Base-by-base conservation (phyloP, 1,140 invertebrate species). In the Steinernema khuongi region DNA sequence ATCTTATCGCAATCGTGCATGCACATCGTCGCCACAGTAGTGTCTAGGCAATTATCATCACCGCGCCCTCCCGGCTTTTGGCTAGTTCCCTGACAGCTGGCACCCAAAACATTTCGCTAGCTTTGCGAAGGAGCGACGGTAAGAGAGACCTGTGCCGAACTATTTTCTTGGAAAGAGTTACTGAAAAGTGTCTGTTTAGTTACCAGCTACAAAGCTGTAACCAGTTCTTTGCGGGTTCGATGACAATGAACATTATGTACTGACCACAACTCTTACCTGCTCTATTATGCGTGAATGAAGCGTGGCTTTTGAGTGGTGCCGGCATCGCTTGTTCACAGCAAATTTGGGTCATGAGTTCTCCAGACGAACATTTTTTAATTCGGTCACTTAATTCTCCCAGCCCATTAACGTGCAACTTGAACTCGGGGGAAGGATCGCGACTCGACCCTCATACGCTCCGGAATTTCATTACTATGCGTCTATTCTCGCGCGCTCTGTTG, bases 321-420 rank as follows among this genome's bases (percentile, higher is more conserved):
- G 36, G n/a, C 7, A 7, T 41, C 7, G 36, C 7, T 41, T 41
- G 50, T 60, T 60, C 50, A 22, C 50, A 60, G 14, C 50, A 60
- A 60, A 60, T 60, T 26, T 2, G 26, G 50, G 50, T 60, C 50
- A 60, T 2, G 36, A 11, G 7, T n/a, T 41, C 36, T 7, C 36
- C 36, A n/a, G 7, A 11, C 7, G 36, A 14, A n/a, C 50, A 22
- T 60, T 60, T 60, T 60, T 60, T 60, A 60, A 60, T 60, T 60
- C 50, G 50, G 50, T 60, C 50, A 60, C 50, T 60, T 60, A 14
- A 60, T 60, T 60, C 50, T 60, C 50, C 50, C 50, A 60, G 50
- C 50, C 50, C 50, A 60, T 60, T 14, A 60, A n/a, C n/a, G n/a
- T n/a, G n/a, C n/a, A n/a, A n/a, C n/a, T n/a, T n/a, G n/a, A n/a